phyloP scores from a whole-genome alignment of 2,888 invertebrate genomes.

The Sthenelais limicola region DNA sequence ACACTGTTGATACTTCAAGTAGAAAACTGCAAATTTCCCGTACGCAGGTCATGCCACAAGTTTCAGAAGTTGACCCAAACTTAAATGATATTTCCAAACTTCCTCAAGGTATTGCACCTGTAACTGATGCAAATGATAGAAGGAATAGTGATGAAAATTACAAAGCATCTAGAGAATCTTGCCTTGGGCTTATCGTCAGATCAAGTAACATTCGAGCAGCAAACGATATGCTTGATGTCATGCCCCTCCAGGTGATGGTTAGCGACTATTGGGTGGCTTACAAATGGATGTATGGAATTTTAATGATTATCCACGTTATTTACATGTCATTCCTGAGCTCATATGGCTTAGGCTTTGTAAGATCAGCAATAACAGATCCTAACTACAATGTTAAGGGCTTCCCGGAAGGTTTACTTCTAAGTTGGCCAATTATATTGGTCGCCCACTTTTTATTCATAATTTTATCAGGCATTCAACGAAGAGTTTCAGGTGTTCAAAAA shows the following conservation, averaged over 20 bases:
- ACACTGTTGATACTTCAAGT: slow-evolving; percentile 44
- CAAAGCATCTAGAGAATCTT: too few species aligned
- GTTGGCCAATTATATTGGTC: slow-evolving; percentile 50
- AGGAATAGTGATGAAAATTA: too few species aligned
- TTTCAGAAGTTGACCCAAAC: too few species aligned
- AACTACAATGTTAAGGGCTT: not conserved
- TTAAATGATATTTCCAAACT: too few species aligned
- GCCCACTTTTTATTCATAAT: too few species aligned
- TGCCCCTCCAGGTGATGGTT: slow-evolving; percentile 62
- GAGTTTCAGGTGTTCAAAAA: too few species aligned
- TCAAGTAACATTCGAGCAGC: slow-evolving; percentile 57
- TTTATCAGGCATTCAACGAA: too few species aligned
- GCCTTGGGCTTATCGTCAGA: slow-evolving; percentile 62
- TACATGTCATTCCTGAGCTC: slow-evolving; percentile 65
- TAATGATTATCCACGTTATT: slow-evolving; percentile 63
- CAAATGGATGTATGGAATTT: slow-evolving; percentile 60
- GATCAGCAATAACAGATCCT: too few species aligned
- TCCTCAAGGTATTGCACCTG: too few species aligned
- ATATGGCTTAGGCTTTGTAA: slow-evolving; percentile 39
- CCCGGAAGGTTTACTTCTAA: slow-evolving; percentile 44
- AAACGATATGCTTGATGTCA: slow-evolving; percentile 62
- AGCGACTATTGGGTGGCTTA: slow-evolving; percentile 62
- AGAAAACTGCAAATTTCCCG: too few species aligned
- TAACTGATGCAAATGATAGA: too few species aligned
- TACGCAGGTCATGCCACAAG: too few species aligned